These are phyloP conservation scores for Emmelina monodactyla DNA, from an alignment of 2,888 invertebrate species.

Conservation along the genomic window DNA sequence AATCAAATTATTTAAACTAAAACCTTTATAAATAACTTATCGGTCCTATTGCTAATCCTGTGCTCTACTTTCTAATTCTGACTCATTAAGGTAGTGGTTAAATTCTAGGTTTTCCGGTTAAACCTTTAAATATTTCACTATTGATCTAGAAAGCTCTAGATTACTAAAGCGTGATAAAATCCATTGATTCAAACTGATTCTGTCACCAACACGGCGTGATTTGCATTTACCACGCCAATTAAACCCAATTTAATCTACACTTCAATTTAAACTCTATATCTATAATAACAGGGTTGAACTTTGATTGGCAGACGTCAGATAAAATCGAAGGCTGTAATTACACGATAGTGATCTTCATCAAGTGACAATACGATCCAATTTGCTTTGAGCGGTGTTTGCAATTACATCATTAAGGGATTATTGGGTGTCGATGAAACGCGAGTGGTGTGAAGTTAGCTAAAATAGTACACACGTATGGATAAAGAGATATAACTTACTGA, in stretches of 20 bases:
- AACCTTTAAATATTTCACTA: too few relatives aligned
- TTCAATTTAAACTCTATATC: neutral
- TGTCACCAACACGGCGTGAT: constrained; percentile 14
- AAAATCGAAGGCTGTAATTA: neutral
- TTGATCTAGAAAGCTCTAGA: too few relatives aligned
- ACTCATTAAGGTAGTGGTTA: too few relatives aligned
- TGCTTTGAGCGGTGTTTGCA: neutral
- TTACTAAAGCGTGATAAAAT: neutral
- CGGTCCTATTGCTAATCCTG: too few relatives aligned
- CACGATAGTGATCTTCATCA: constrained; percentile 5
- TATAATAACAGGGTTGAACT: neutral
- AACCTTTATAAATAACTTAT: too few relatives aligned
- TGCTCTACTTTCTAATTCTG: too few relatives aligned
- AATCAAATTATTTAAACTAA: too few relatives aligned
- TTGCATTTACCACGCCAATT: constrained; percentile 8
- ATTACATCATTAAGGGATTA: neutral
- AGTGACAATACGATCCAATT: neutral
- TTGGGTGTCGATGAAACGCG: neutral
- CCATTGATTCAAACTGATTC: constrained; percentile 7
- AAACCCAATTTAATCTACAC: neutral
- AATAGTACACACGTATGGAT: too few relatives aligned
- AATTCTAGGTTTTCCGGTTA: too few relatives aligned
- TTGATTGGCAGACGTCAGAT: neutral
- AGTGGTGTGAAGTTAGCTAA: too few relatives aligned
- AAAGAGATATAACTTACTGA: too few relatives aligned